Percentiles rank a stretch among this genome's conserved stretches.
Evolutionary conservation across 2,113 vertebrate species (phyloP).

Genomic region (Setophaga coronata): DNA sequence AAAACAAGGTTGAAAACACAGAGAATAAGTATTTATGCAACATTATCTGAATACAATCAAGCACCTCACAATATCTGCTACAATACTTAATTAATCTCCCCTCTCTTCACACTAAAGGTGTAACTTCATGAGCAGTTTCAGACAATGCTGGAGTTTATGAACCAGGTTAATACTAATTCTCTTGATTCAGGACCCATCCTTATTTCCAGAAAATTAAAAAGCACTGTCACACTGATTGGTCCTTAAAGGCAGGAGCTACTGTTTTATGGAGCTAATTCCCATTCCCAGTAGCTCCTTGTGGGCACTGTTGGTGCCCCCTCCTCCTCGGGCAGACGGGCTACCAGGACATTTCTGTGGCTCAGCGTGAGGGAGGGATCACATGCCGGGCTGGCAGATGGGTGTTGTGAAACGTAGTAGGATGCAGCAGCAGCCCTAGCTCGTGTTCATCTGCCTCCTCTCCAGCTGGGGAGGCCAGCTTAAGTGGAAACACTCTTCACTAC

Average conservation of each 20-base stretch:
- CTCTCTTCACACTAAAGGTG: background rate
- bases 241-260: background rate
- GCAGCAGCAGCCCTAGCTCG: background rate
- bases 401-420: slow-evolving; percentile 45
- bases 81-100: background rate
- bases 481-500: slow-evolving; percentile 12
- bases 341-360: slow-evolving; percentile 14
- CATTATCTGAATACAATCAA: background rate
- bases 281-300: background rate
- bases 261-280: background rate
- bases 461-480: background rate
- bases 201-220: background rate
- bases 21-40: slow-evolving; percentile 21
- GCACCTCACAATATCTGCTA: background rate
- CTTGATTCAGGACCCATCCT: background rate
- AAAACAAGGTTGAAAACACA: slow-evolving; percentile 41
- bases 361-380: background rate
- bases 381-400: slow-evolving; percentile 32
- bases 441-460: background rate
- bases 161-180: background rate
- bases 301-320: background rate
- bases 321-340: background rate
- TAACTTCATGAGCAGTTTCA: background rate
- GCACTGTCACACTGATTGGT: background rate
- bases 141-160: background rate